These are phyloP conservation scores for Pheosia gnoma DNA, from an alignment of 2,888 invertebrate species.

Conservation along the genomic window DNA sequence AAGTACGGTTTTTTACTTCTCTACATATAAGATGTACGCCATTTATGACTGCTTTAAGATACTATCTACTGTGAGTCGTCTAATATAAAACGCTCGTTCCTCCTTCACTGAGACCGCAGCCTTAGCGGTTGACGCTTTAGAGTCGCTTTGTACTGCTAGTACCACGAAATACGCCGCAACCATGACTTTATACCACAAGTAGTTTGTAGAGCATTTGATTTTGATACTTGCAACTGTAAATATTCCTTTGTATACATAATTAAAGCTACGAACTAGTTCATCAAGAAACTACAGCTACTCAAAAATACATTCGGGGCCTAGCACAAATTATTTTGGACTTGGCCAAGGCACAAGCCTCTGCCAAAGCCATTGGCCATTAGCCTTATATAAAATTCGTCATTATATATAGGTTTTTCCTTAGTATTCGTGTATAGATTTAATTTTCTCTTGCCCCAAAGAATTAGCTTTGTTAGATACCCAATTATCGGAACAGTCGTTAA, in stretches of 20 bases:
- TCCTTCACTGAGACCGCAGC: background rate
- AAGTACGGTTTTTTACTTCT: no score
- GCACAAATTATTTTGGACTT: no score
- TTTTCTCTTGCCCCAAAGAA: no score
- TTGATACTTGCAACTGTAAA: constrained; percentile 33
- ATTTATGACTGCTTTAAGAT: no score
- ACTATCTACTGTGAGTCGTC: background rate
- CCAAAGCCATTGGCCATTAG: no score
- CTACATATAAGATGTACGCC: no score
- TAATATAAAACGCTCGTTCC: background rate
- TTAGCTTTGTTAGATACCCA: background rate
- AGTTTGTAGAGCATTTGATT: constrained; percentile 27
- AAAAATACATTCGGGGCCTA: background rate
- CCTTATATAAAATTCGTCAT: no score
- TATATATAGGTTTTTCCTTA: no score
- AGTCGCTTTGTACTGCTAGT: constrained; percentile 29
- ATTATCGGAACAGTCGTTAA: background rate
- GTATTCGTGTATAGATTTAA: no score
- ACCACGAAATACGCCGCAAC: constrained; percentile 11
- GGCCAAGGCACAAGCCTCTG: no score
- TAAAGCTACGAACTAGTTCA: background rate
- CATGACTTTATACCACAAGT: constrained; percentile 6
- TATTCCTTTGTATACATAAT: background rate
- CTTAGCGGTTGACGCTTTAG: constrained; percentile 33
- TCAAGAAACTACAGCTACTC: background rate